Conservation (phyloP, 2,888 invertebrate species). For the Phyllotreta striolata region DNA sequence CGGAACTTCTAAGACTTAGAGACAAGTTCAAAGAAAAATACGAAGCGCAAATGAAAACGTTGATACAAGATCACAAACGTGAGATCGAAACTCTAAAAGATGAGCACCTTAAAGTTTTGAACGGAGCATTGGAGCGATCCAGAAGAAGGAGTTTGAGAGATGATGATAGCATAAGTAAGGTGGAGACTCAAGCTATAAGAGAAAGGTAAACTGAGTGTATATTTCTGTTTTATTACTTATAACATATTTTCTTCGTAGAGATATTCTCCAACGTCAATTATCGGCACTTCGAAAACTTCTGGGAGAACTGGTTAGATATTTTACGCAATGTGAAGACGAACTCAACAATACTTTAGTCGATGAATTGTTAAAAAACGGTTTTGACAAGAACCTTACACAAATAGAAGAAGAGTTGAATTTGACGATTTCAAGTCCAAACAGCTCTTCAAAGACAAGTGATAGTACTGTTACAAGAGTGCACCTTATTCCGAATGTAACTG, state of each 20-base stretch:
- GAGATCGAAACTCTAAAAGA: constrained; percentile 66
- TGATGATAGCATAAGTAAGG: constrained; percentile 63
- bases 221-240: background rate
- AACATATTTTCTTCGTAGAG: constrained; percentile 60
- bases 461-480: constrained; percentile 64
- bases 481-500: constrained; percentile 74
- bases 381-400: constrained; percentile 50
- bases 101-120: constrained; percentile 53
- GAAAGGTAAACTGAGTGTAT: constrained; percentile 66
- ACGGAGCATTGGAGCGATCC: constrained; percentile 55
- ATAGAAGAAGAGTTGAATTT: constrained; percentile 48
- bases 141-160: constrained; percentile 53
- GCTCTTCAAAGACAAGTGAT: constrained; percentile 45
- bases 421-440: constrained; percentile 45
- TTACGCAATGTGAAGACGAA: constrained; percentile 79
- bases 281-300: constrained; percentile 71
- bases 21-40: constrained; percentile 77
- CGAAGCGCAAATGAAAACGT: constrained; percentile 67
- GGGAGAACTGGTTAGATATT: constrained; percentile 75
- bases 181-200: constrained; percentile 66
- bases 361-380: constrained; percentile 64
- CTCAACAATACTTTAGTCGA: constrained; percentile 77
- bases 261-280: constrained; percentile 72
- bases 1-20: constrained; percentile 75
- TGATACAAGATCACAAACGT: constrained; percentile 66